phyloP scores from a whole-genome alignment of 2,797 vertebrate genomes.

The Epinephelus malabaricus region DNA sequence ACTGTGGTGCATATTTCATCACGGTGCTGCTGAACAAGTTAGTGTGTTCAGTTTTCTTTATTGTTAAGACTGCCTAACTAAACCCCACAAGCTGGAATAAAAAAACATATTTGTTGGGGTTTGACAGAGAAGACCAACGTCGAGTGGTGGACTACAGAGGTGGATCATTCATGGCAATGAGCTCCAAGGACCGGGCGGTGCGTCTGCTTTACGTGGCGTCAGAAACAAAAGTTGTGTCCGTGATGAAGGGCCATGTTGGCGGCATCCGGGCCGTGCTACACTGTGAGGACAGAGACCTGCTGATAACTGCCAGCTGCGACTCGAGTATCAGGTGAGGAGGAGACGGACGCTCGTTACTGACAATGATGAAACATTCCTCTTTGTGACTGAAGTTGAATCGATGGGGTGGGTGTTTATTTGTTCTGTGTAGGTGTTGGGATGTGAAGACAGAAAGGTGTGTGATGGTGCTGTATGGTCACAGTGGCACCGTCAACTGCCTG shows the following conservation, averaged over 20 bases:
- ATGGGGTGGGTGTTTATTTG: neutral
- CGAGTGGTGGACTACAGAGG: constrained; percentile 88
- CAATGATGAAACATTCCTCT: neutral
- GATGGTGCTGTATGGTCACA: constrained; percentile 87
- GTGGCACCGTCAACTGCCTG: constrained; percentile 87
- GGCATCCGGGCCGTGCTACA: constrained; percentile 84
- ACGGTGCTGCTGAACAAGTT: constrained; percentile 80
- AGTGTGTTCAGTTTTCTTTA: constrained; percentile 10
- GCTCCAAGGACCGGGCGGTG: constrained; percentile 84
- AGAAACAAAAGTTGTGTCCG: constrained; percentile 48
- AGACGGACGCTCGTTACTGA: neutral
- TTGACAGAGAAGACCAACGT: constrained; percentile 82
- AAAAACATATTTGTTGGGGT: constrained; percentile 1
- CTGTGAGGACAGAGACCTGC: constrained; percentile 83
- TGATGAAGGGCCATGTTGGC: constrained; percentile 85
- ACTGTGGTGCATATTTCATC: constrained; percentile 89
- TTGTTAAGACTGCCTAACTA: no score
- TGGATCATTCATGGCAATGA: constrained; percentile 82
- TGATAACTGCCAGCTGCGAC: constrained; percentile 88
- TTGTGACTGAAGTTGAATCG: neutral
- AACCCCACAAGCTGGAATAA: neutral
- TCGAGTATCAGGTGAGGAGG: constrained; percentile 89
- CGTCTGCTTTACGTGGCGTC: constrained; percentile 76
- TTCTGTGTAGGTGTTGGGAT: constrained; percentile 89
- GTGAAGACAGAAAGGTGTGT: constrained; percentile 84